Percentiles rank a stretch among this genome's conserved stretches.
These are phyloP conservation scores for Callionymus lyra DNA, from an alignment of 2,113 vertebrate genomes.

Conservation along the genomic window DNA sequence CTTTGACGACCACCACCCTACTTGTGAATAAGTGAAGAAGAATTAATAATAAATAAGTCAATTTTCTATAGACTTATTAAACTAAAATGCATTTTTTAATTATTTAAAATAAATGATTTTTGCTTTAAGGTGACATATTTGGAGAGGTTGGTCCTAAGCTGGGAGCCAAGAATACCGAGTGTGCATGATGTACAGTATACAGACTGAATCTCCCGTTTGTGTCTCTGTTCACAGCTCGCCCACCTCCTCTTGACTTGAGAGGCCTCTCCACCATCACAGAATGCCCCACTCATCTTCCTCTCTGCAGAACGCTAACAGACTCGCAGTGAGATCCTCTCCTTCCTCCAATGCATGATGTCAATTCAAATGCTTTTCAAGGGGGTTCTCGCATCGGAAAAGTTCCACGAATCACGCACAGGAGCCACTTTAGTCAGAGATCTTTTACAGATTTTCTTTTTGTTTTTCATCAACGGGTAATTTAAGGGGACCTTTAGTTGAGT, in stretches of 20 bases:
- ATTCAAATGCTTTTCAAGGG: not conserved
- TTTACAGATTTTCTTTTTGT: not conserved
- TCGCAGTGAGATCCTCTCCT: constrained; percentile 69
- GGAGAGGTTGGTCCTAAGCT: not conserved
- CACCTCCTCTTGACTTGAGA: constrained; percentile 85
- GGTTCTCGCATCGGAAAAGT: no score
- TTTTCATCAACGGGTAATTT: not conserved
- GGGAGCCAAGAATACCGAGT: constrained; percentile 1
- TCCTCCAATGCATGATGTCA: not conserved
- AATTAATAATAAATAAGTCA: no score
- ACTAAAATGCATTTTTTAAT: no score
- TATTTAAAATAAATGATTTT: no score
- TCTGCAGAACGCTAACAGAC: constrained; percentile 77
- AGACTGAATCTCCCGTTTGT: constrained; percentile 1
- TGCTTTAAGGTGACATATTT: no score
- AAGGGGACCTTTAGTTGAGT: no score
- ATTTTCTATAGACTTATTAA: no score
- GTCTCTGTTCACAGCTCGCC: constrained; percentile 67
- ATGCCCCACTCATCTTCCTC: constrained; percentile 62
- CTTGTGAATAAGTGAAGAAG: no score
- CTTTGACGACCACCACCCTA: no score
- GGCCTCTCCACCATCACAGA: constrained; percentile 88
- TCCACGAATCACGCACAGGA: no score
- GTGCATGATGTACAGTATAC: not conserved
- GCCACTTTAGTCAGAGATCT: no score